Conservation (phyloP, 2,888 invertebrate genomes). For the Eilema depressum region DNA sequence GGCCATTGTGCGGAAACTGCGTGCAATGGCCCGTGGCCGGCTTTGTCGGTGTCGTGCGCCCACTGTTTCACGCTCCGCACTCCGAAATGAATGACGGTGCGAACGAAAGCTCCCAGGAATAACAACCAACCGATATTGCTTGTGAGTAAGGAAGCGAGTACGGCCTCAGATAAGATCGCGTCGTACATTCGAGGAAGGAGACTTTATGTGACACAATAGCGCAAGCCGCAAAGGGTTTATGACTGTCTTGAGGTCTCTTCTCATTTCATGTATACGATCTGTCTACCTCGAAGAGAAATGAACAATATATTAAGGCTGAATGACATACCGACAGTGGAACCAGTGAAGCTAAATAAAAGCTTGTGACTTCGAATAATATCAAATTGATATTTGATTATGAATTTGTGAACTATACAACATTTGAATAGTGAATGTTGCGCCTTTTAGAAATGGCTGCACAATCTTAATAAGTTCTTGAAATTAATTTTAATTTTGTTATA, state of each 20-base stretch:
- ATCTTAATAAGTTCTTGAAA: not conserved
- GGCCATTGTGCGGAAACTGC: conserved; percentile 42
- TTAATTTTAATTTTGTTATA: not conserved
- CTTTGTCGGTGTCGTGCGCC: conserved; percentile 32
- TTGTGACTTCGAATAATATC: not conserved
- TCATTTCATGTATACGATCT: not conserved
- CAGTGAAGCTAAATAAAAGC: not conserved
- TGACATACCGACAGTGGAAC: not conserved
- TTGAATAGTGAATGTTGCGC: not conserved
- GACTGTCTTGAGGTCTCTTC: not conserved
- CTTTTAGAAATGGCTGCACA: not conserved
- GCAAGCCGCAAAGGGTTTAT: not conserved
- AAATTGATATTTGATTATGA: not conserved
- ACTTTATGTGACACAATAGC: not conserved
- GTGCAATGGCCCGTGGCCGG: conserved; percentile 42
- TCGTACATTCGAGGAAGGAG: not conserved
- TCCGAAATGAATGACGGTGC: conserved; percentile 5
- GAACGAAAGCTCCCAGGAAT: not conserved
- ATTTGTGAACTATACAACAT: not conserved
- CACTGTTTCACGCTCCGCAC: conserved; percentile 30
- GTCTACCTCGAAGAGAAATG: not conserved
- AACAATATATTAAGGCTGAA: not conserved
- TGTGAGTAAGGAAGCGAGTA: not conserved
- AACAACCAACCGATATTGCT: not conserved
- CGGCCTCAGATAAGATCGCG: not conserved